Evolutionary conservation across 2,113 vertebrate species (phyloP).

Genomic region (Dermatemys mawii): DNA sequence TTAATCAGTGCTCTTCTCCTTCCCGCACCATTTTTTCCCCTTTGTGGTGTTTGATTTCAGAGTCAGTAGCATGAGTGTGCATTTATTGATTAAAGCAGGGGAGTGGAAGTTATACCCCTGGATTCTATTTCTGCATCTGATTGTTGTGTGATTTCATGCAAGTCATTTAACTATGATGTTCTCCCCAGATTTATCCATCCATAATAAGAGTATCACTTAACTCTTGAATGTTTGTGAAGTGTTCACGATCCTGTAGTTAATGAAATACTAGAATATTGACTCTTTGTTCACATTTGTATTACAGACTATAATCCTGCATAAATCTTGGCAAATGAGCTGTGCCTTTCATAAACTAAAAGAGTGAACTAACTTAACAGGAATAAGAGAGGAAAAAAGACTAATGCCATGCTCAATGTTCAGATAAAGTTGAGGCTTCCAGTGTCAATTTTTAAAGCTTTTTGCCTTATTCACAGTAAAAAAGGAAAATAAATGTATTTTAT

Average conservation of each 20-base stretch:
- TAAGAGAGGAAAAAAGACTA: not conserved
- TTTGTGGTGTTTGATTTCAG: not conserved
- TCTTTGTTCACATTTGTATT: not conserved
- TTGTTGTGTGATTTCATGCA: not conserved
- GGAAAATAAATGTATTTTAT: not conserved
- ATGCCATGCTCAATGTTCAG: fast-evolving
- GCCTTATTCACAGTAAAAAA: not conserved
- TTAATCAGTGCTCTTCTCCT: not conserved
- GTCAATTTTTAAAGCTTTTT: not conserved
- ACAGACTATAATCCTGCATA: not conserved
- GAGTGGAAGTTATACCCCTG: not conserved
- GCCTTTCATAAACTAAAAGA: not conserved
- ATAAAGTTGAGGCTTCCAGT: not conserved
- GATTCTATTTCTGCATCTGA: not conserved
- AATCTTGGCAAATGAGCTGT: not conserved
- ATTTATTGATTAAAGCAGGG: not conserved
- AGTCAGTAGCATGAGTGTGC: not conserved
- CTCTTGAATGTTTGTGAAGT: not conserved
- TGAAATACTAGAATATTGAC: not conserved
- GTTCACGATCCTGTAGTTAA: not conserved
- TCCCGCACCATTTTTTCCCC: not conserved
- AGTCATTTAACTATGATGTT: fast-evolving
- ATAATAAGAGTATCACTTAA: fast-evolving
- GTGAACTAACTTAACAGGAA: not conserved
- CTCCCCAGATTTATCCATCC: not conserved